These are phyloP conservation scores for Mya arenaria DNA, from an alignment of 1,140 invertebrate species.

Conservation along the genomic window DNA sequence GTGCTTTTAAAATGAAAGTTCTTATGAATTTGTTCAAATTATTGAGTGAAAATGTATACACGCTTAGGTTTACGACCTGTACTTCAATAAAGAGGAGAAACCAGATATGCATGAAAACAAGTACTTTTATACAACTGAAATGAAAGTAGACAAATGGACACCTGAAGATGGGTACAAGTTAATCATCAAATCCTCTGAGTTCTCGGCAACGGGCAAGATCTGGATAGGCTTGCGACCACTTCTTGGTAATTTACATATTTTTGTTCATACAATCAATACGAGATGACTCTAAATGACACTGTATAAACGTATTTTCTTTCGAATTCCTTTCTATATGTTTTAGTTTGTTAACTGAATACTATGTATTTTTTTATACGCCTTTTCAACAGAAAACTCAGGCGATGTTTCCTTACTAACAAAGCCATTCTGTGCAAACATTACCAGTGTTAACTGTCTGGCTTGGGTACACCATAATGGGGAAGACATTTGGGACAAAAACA, in stretches of 20 bases:
- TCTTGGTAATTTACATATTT: constrained; percentile 4
- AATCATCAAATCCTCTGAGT: constrained; percentile 22
- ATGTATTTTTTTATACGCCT: too few relatives aligned
- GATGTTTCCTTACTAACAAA: constrained; percentile 14
- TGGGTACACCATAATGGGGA: constrained; percentile 15
- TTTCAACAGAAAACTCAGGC: constrained; percentile 17
- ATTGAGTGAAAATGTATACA: too few relatives aligned
- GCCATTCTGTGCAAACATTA: constrained; percentile 47
- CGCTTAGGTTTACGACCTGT: constrained; percentile 36
- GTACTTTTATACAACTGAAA: constrained; percentile 8
- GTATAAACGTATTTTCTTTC: too few relatives aligned
- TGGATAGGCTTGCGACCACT: constrained; percentile 39
- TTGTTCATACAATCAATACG: not conserved
- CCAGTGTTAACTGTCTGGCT: constrained; percentile 39
- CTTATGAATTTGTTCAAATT: too few relatives aligned
- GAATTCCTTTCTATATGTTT: too few relatives aligned
- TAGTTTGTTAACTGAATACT: too few relatives aligned
- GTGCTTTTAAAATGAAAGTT: too few relatives aligned
- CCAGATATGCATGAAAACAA: constrained; percentile 12
- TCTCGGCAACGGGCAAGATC: constrained; percentile 30
- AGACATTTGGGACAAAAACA: constrained; percentile 33
- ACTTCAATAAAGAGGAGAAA: constrained; percentile 38
- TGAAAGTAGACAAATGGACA: constrained; percentile 38
- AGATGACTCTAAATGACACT: too few relatives aligned
- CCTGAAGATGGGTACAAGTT: constrained; percentile 37